Evolutionary conservation across 92 coral and sea anemone species (phyloP).

Genomic region (Pocillopora meandrina): DNA sequence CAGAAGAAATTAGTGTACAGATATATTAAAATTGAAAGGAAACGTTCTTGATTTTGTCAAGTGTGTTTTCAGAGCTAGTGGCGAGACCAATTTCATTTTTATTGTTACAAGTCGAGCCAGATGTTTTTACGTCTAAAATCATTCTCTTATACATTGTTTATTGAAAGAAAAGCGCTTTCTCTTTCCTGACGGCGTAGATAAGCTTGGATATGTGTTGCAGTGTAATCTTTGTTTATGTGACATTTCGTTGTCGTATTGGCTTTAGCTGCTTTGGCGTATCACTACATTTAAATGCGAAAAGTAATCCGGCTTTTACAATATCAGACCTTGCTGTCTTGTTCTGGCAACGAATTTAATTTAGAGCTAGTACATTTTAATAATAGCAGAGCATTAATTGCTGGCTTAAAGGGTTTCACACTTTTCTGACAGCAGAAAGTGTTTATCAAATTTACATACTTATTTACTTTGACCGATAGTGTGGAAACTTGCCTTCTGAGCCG

Average conservation of each 20-base stretch:
- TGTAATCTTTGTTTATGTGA: conserved; percentile 29
- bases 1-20: conserved; percentile 66
- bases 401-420: conserved; percentile 48
- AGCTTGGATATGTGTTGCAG: conserved; percentile 19
- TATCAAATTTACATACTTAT: conserved; percentile 57
- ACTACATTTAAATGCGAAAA: not conserved
- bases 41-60: conserved; percentile 41
- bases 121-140: conserved; percentile 57
- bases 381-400: conserved; percentile 40
- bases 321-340: conserved; percentile 12
- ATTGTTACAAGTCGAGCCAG: conserved; percentile 69
- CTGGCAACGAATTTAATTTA: conserved; percentile 38
- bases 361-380: conserved; percentile 47
- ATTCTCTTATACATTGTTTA: conserved; percentile 22
- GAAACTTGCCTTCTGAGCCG: conserved; percentile 11
- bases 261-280: conserved; percentile 3
- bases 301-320: conserved; percentile 16
- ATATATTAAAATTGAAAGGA: conserved; percentile 69
- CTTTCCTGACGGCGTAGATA: conserved; percentile 30
- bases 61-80: conserved; percentile 29
- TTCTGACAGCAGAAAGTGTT: conserved; percentile 50
- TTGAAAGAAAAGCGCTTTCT: conserved; percentile 42
- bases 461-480: conserved; percentile 31
- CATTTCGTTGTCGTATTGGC: conserved; percentile 40
- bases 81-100: conserved; percentile 10